phyloP scores from a whole-genome alignment of 1,140 invertebrate genomes.

The Caerostris extrusa region DNA sequence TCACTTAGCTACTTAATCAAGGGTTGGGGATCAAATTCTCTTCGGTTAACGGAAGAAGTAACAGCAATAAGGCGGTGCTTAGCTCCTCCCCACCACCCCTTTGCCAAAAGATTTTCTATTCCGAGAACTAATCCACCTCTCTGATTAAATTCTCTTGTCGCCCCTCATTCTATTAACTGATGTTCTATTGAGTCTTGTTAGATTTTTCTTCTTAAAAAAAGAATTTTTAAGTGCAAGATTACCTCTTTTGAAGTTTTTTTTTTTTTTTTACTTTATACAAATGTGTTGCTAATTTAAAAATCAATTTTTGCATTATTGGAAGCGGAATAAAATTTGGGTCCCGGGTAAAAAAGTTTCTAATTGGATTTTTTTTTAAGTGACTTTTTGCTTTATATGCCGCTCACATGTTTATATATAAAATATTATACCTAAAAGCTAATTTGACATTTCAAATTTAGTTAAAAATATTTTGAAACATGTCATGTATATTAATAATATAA shows the following conservation, averaged over 20 bases:
- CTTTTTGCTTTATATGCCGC: too few relatives aligned
- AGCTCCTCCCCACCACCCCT: neutral
- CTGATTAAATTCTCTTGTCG: slow-evolving; percentile 40
- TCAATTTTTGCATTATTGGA: neutral
- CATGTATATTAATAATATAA: too few relatives aligned
- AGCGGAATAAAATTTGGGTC: too few relatives aligned
- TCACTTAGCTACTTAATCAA: slow-evolving; percentile 48
- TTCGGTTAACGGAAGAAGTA: slow-evolving; percentile 4
- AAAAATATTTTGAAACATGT: too few relatives aligned
- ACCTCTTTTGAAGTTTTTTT: neutral
- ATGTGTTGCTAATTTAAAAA: slow-evolving; percentile 12
- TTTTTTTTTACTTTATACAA: neutral
- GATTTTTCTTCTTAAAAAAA: neutral
- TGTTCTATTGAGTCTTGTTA: neutral
- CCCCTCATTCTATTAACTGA: slow-evolving; percentile 43
- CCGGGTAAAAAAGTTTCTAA: too few relatives aligned
- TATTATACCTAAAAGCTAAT: too few relatives aligned
- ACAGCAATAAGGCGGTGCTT: slow-evolving; percentile 6
- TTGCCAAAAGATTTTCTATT: slow-evolving; percentile 42
- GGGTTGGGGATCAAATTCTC: slow-evolving; percentile 34
- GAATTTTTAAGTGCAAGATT: slow-evolving; percentile 17
- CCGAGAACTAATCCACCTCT: slow-evolving; percentile 31
- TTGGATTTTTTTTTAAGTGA: too few relatives aligned
- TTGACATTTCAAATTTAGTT: too few relatives aligned
- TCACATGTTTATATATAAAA: too few relatives aligned